Base-by-base conservation (phyloP, 2,797 vertebrate species). In the Microchirus variegatus region DNA sequence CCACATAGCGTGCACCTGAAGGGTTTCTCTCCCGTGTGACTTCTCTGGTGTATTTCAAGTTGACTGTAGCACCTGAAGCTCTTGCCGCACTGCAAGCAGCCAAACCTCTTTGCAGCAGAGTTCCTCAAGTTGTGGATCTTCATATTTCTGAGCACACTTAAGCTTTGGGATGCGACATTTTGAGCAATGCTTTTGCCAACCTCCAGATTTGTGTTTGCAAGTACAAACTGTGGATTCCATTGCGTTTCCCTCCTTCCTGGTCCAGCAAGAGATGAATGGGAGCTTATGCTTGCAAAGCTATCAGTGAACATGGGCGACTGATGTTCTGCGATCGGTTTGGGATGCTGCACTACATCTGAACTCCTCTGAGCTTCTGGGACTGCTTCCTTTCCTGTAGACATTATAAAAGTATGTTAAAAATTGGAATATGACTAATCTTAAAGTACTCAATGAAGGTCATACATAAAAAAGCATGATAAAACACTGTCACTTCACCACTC, bases 11-110 rank as follows among this genome's bases (percentile, higher is more conserved):
- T 85, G 71, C 93, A 94, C 48, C 91, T 80, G 52, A 87, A 94
- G 0, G 93, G 93, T 55, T 94, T 94, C 65, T 94, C 93, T n/a
- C 92, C 93, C 0, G 93, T 94, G 86, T 94, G 93, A 73, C 93
- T 94, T 47, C 93, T 89, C 84, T 93, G 91, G 68, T 94, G 93
- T 49, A 93, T 93, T 70, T 92, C 91, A 26, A 93, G 90, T 67
- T 94, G 93, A 73, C 93, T 94, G 35, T 91, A 91, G 74, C 93
- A 94, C 58, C 88, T 81, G 78, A 93, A 94, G 64, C 80, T 83
- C 79, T 94, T 94, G 13, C 87, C 89, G 12, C 93, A 94, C 55
- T 92, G 90, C 35, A 85, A 66, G 74, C 93, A 94, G 42, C 82
- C 84, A 12, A 93, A 91, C 47, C 87, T 83, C 67, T 93, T 93